Evolutionary conservation across 2,888 invertebrate genomes (phyloP).

Genomic region (Allacma fusca): DNA sequence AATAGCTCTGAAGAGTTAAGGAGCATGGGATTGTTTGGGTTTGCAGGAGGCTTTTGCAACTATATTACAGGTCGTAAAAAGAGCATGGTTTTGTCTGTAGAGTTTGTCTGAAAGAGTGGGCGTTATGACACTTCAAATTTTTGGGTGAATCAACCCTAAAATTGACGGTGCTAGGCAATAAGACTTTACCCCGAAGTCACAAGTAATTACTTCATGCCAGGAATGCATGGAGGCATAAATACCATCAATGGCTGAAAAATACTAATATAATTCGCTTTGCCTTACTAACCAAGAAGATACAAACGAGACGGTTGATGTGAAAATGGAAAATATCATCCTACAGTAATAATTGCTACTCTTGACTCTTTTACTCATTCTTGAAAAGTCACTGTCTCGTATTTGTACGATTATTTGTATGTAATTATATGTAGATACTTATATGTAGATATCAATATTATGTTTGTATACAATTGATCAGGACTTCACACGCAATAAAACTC

Average conservation of each 20-base stretch:
- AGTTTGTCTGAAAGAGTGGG: conserved; percentile 10
- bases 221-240: background rate
- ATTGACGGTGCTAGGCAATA: conserved; percentile 31
- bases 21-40: no score
- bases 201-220: conserved; percentile 29
- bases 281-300: background rate
- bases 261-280: no score
- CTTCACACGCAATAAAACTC: no score
- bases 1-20: no score
- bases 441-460: no score
- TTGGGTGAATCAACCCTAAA: conserved; percentile 42
- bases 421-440: no score
- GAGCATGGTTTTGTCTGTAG: conserved; percentile 23
- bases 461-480: no score
- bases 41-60: conserved; percentile 21
- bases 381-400: no score
- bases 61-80: conserved; percentile 28
- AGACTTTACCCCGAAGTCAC: conserved; percentile 38
- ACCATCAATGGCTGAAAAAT: no score
- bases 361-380: background rate
- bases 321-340: conserved; percentile 31
- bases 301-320: conserved; percentile 8
- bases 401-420: no score
- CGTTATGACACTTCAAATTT: conserved; percentile 41
- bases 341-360: conserved; percentile 28